A percentile compares a stretch with the other conserved stretches of the same genome.
These are phyloP conservation scores for Carollia perspicillata DNA, from an alignment of 2,113 vertebrate genomes.

Conservation along the genomic window DNA sequence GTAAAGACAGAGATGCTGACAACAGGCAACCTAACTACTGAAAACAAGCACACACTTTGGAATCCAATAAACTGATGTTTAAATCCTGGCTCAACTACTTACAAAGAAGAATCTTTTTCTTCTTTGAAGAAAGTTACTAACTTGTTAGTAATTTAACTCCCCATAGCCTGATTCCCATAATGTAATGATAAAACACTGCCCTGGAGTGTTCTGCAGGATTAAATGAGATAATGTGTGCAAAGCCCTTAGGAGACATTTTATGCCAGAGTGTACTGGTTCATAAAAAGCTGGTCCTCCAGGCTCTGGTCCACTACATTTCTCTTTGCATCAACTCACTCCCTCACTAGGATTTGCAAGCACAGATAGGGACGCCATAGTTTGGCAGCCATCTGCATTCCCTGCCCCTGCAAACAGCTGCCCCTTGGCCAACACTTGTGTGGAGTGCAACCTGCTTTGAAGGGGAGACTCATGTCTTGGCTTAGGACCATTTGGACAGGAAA, in stretches of 20 bases:
- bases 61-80: background rate
- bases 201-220: background rate
- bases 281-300: background rate
- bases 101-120: background rate
- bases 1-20: background rate
- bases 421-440: background rate
- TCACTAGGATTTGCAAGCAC: background rate
- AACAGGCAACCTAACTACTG: background rate
- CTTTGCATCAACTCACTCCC: background rate
- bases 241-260: background rate
- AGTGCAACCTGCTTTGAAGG: background rate
- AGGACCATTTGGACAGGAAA: background rate
- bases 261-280: background rate
- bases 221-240: background rate
- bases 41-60: background rate
- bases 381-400: background rate
- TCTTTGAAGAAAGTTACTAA: no score
- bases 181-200: background rate
- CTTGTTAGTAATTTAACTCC: background rate
- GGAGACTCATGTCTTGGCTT: background rate
- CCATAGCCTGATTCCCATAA: background rate
- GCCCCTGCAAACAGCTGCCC: background rate
- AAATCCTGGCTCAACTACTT: background rate
- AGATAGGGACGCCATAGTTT: accelerated
- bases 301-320: background rate